Percentiles rank a stretch among this genome's conserved stretches.
Evolutionary conservation across 2,797 vertebrate species (phyloP).

Genomic region (Phylloscopus collybita): DNA sequence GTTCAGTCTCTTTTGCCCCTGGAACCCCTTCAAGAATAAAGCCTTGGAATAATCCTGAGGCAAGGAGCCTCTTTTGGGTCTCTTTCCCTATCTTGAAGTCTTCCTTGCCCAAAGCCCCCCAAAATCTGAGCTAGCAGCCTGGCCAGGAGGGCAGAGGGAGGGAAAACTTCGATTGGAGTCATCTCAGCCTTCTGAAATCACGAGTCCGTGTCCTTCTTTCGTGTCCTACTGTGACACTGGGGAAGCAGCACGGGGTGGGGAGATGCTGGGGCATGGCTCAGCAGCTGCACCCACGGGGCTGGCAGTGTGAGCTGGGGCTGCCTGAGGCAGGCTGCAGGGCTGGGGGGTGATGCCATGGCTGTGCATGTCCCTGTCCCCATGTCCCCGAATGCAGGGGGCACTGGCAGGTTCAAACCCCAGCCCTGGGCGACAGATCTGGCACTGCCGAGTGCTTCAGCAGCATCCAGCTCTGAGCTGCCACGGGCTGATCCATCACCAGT

Average conservation of each 20-base stretch:
- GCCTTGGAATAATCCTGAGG: too few species aligned
- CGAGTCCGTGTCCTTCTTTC: too few species aligned
- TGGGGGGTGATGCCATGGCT: not conserved
- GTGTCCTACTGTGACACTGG: not conserved
- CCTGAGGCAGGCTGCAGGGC: not conserved
- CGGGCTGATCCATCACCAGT: accelerated
- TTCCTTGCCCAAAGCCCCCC: too few species aligned
- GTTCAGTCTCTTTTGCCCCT: too few species aligned
- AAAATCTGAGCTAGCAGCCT: too few species aligned
- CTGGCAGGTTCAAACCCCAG: not conserved
- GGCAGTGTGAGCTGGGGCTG: not conserved
- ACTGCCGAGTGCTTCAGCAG: not conserved
- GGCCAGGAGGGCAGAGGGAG: too few species aligned
- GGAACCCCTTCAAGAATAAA: too few species aligned
- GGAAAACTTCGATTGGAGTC: too few species aligned
- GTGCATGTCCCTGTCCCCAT: not conserved
- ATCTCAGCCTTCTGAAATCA: too few species aligned
- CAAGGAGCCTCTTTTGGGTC: too few species aligned
- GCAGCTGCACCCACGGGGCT: not conserved
- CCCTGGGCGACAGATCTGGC: not conserved
- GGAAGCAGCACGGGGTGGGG: not conserved
- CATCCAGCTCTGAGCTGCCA: accelerated
- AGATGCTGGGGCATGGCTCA: accelerated
- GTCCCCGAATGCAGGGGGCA: not conserved
- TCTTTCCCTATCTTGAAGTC: too few species aligned